These are phyloP conservation scores for Sakesphorus luctuosus DNA, from an alignment of 2,113 vertebrate genomes.

Conservation along the genomic window DNA sequence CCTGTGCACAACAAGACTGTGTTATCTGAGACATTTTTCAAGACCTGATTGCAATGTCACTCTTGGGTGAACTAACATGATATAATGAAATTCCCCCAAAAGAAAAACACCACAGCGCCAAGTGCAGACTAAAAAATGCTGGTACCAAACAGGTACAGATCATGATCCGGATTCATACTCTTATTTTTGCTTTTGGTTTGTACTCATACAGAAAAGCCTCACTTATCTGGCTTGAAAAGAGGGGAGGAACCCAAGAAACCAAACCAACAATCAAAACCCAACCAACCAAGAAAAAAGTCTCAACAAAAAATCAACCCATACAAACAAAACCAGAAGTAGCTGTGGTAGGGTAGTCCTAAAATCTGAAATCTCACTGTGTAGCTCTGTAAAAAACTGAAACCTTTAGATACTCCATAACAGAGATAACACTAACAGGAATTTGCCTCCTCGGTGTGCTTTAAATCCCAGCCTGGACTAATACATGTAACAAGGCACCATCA, in stretches of 20 bases:
- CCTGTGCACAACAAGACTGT: not conserved
- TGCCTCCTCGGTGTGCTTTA: fast-evolving
- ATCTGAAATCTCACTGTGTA: not conserved
- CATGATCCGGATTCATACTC: not conserved
- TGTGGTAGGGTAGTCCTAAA: not conserved
- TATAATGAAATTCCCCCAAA: not conserved
- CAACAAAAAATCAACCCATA: not conserved
- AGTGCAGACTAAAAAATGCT: not conserved
- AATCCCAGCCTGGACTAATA: not conserved
- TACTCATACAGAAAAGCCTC: not conserved
- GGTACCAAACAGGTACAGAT: not conserved
- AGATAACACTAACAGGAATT: not conserved
- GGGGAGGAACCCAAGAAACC: not conserved
- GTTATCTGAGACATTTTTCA: not conserved
- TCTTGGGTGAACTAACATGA: not conserved
- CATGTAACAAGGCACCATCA: not conserved
- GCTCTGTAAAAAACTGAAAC: not conserved
- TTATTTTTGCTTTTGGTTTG: not conserved
- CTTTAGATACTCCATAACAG: not conserved
- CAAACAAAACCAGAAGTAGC: not conserved
- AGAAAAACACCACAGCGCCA: not conserved
- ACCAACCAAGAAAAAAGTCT: not conserved
- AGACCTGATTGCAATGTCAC: not conserved
- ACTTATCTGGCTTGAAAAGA: not conserved
- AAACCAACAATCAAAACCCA: not conserved